Conservation (phyloP, 2,888 invertebrate species). For the Neocrepidodera transversa region DNA sequence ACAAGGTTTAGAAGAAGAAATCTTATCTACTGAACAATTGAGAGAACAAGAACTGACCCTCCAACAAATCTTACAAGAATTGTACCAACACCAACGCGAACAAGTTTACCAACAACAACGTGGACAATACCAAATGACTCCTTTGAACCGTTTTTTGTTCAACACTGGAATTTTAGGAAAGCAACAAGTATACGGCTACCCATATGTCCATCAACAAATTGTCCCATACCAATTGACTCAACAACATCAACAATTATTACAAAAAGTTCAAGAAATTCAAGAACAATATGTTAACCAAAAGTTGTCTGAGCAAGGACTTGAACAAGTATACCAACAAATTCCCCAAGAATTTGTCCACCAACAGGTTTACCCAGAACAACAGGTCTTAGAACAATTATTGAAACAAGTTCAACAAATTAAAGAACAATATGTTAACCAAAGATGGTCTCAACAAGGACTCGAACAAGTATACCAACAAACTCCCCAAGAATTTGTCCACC, state of each 20-base stretch:
- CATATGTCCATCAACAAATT: neutral
- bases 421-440: neutral
- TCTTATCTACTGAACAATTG: neutral
- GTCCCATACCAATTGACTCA: neutral
- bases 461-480: too few species aligned
- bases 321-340: neutral
- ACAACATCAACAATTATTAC: too few species aligned
- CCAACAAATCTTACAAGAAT: constrained; percentile 1
- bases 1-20: neutral
- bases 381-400: neutral
- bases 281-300: too few species aligned
- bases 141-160: constrained; percentile 2
- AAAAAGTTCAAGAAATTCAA: too few species aligned
- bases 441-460: too few species aligned
- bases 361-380: neutral
- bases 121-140: neutral
- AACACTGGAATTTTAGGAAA: neutral
- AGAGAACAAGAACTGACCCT: neutral
- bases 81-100: too few species aligned
- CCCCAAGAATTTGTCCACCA: neutral
- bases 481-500: neutral
- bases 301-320: too few species aligned
- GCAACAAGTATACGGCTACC: neutral
- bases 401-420: neutral
- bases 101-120: neutral